Percentiles rank a stretch among this genome's conserved stretches.
Evolutionary conservation across 2,888 invertebrate species (phyloP).

Genomic region (Athalia rosae): DNA sequence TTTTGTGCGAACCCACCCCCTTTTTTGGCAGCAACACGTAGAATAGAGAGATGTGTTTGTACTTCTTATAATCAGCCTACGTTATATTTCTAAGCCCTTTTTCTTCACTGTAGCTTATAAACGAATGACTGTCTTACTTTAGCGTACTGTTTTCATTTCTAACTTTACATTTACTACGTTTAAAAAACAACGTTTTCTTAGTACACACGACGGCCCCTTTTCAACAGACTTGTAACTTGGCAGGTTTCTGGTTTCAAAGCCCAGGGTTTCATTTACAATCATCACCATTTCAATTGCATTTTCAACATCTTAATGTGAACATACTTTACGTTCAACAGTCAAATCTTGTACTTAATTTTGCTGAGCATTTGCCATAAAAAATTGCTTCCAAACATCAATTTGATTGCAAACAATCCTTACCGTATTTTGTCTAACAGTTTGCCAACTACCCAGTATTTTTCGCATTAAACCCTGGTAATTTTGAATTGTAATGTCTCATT

Average conservation of each 20-base stretch:
- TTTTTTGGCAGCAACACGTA: slow-evolving; percentile 66
- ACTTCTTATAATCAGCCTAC: slow-evolving; percentile 69
- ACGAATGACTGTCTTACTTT: slow-evolving; percentile 67
- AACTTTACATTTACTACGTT: slow-evolving; percentile 65
- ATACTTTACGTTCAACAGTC: not conserved
- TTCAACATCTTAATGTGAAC: slow-evolving; percentile 3
- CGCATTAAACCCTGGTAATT: slow-evolving; percentile 26
- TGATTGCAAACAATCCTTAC: slow-evolving; percentile 8
- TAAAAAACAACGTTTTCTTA: slow-evolving; percentile 53
- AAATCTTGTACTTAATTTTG: slow-evolving; percentile 38
- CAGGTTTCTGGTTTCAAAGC: slow-evolving; percentile 22
- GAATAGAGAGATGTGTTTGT: slow-evolving; percentile 66
- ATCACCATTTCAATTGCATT: slow-evolving; percentile 29
- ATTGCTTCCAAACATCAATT: slow-evolving; percentile 23
- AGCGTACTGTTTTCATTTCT: slow-evolving; percentile 68
- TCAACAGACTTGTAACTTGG: slow-evolving; percentile 3
- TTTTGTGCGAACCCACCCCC: slow-evolving; percentile 62
- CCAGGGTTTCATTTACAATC: slow-evolving; percentile 27
- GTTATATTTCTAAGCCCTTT: slow-evolving; percentile 66
- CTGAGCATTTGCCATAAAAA: slow-evolving; percentile 12
- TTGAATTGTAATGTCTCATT: slow-evolving; percentile 12
- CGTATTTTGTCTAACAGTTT: not conserved
- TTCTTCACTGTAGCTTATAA: slow-evolving; percentile 67
- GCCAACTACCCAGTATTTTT: slow-evolving; percentile 18
- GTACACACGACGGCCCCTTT: slow-evolving; percentile 1